Base-by-base conservation (phyloP, 2,797 vertebrate species). In the Apodemus agrarius region DNA sequence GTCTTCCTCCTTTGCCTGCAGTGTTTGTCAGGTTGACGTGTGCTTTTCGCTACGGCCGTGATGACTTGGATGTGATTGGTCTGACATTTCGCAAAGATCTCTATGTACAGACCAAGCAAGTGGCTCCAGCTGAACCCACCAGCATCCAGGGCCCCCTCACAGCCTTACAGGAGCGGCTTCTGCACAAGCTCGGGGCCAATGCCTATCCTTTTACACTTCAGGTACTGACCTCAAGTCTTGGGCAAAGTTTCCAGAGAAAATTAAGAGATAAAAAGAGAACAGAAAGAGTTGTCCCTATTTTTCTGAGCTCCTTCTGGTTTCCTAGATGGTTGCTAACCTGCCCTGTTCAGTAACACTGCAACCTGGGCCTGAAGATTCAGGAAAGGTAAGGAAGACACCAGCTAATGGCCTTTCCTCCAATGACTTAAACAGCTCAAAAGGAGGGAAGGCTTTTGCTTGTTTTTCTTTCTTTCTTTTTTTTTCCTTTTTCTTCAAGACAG, bases 81-180 rank as follows among this genome's bases (percentile, higher is more conserved):
- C 82, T 99, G 97, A 99, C 98, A 91, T 99, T 99, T 98, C 98
- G 99, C 94, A 99, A 99, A 98, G 99, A 99, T 97, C 98, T 99
- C 96, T 99, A 99, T 34, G 98, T 99, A 14, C 90, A 98, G 80
- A 98, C 98, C 9, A 83, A 99, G 49, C 99, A 99, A 98, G 98
- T 99, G 92, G 99, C 99, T 98, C 99, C 99, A 0, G 97, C 98
- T 0, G 96, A 98, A 61, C 98, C 97, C 0, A 98, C 52, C 69
- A 98, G 95, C 72, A 97, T 98, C 83, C 99, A 99, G 93, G 91
- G 97, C 67, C 76, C 98, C 31, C 99, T 98, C 96, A 98, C 99
- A 16, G 91, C 98, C 31, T 98, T 99, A 98, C 99, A 99, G 96
- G 99, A 99, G 26, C 98, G 98, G 89, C 98, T 99, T 90, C 1